Conservation (phyloP, 2,797 vertebrate genomes). For the Hirundo rustica region DNA sequence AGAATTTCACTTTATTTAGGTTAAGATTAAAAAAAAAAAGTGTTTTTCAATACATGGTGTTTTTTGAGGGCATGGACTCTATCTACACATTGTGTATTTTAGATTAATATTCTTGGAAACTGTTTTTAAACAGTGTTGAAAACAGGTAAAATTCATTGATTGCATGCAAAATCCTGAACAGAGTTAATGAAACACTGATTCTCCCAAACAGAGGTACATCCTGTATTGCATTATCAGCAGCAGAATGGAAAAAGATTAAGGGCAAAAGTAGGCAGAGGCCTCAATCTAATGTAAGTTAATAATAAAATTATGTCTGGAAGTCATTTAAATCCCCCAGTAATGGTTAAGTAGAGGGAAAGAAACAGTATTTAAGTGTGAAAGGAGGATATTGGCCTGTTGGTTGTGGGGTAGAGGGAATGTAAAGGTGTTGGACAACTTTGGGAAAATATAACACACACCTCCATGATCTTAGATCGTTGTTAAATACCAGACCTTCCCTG, state of each 20-base stretch:
- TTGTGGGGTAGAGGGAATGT: neutral
- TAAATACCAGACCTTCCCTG: slow-evolving; percentile 22
- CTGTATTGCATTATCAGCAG: slow-evolving; percentile 12
- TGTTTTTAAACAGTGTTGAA: neutral
- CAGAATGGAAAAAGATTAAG: slow-evolving; percentile 42
- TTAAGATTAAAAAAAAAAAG: neutral
- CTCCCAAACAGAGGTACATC: neutral
- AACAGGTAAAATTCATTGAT: neutral
- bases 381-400: neutral
- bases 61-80: neutral
- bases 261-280: slow-evolving; percentile 14
- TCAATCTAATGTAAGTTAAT: slow-evolving; percentile 29
- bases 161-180: neutral
- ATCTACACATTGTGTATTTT: neutral
- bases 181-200: slow-evolving; percentile 40
- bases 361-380: neutral
- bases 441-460: neutral
- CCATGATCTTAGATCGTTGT: neutral
- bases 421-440: slow-evolving; percentile 26
- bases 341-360: slow-evolving; percentile 50
- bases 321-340: slow-evolving; percentile 52
- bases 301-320: slow-evolving; percentile 51
- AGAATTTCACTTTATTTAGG: neutral
- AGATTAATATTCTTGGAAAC: neutral
- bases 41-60: neutral